Conservation (phyloP, 2,113 vertebrate species). For the Triplophysa rosa region DNA sequence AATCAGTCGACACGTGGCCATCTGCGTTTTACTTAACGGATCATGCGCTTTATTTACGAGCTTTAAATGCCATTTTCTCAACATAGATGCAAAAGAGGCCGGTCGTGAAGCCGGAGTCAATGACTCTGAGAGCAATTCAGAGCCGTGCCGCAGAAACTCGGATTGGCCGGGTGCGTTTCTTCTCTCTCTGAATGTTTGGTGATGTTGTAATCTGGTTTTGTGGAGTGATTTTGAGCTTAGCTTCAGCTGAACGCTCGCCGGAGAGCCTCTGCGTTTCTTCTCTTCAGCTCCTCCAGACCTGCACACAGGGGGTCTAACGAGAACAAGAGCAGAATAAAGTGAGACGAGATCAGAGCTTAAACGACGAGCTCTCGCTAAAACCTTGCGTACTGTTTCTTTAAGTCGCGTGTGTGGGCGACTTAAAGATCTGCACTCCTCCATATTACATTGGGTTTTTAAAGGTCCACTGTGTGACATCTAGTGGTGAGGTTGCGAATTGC, state of each 20-base stretch:
- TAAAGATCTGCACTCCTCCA: too few relatives aligned
- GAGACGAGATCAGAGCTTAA: background rate
- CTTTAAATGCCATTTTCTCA: slow-evolving; percentile 4
- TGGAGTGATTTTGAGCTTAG: slow-evolving; percentile 12
- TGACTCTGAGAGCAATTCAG: slow-evolving; percentile 44
- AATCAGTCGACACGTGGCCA: slow-evolving; percentile 30
- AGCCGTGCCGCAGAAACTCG: background rate
- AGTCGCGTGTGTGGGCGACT: background rate
- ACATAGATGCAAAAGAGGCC: slow-evolving; percentile 1
- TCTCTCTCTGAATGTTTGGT: background rate
- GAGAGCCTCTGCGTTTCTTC: background rate
- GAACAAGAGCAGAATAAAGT: background rate
- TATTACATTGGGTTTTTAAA: too few relatives aligned
- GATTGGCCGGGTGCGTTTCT: background rate
- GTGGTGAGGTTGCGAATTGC: too few relatives aligned
- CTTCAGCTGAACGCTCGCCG: background rate
- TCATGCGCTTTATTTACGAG: slow-evolving; percentile 22
- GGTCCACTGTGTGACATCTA: too few relatives aligned
- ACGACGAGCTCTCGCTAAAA: too few relatives aligned
- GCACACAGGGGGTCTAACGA: background rate
- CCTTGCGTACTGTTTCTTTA: background rate
- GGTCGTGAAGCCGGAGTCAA: slow-evolving; percentile 36
- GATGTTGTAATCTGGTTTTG: background rate
- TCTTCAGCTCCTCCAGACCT: background rate
- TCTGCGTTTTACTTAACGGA: slow-evolving; percentile 26